phyloP scores from a whole-genome alignment of 2,888 invertebrate genomes.

The Gastrophysa polygoni region DNA sequence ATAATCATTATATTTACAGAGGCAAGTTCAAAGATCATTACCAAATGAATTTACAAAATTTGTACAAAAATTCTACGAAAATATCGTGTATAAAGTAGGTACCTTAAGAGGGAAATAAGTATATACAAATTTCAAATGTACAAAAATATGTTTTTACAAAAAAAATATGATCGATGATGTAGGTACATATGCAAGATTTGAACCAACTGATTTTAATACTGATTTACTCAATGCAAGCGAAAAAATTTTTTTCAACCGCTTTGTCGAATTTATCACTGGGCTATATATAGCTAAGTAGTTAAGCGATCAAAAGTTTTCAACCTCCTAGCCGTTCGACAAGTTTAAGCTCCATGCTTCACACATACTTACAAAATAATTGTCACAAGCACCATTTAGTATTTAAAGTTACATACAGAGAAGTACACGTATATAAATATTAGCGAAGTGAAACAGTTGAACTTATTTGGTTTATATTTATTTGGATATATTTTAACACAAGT shows the following conservation, averaged over 20 bases:
- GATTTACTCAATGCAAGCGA: constrained; percentile 46
- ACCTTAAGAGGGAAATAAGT: constrained; percentile 39
- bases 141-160: constrained; percentile 50
- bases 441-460: constrained; percentile 43
- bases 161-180: constrained; percentile 42
- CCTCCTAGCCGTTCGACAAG: constrained; percentile 13
- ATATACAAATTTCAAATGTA: constrained; percentile 45
- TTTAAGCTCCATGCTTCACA: constrained; percentile 38
- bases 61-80: constrained; percentile 47
- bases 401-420: constrained; percentile 47
- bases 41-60: constrained; percentile 45
- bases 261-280: constrained; percentile 16
- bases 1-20: constrained; percentile 42
- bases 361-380: constrained; percentile 41
- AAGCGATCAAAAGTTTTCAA: not conserved
- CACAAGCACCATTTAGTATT: constrained; percentile 53
- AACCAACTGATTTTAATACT: constrained; percentile 48
- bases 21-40: constrained; percentile 42
- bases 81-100: constrained; percentile 39
- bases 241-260: constrained; percentile 39
- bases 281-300: not conserved
- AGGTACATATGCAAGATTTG: constrained; percentile 41
- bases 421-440: constrained; percentile 44
- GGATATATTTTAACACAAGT: constrained; percentile 43
- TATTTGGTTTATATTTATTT: constrained; percentile 51